These are phyloP conservation scores for Galaxias olidus DNA, from an alignment of 2,797 vertebrate genomes.

Conservation along the genomic window DNA sequence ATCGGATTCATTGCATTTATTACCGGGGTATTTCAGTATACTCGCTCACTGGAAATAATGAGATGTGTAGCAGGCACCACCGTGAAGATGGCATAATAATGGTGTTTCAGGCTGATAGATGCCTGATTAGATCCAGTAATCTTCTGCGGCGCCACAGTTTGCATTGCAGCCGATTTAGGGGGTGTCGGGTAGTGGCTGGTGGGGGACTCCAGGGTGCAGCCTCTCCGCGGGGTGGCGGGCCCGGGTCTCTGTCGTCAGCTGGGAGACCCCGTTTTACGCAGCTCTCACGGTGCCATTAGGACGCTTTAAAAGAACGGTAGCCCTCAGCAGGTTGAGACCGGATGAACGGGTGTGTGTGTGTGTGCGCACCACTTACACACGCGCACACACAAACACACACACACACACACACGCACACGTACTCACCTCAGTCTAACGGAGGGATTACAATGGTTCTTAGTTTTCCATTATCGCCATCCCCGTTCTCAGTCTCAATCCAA, in stretches of 20 bases:
- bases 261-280: slow-evolving; percentile 41
- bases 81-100: slow-evolving; percentile 50
- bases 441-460: slow-evolving; percentile 28
- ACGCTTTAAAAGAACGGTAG: slow-evolving; percentile 28
- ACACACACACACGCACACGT: not conserved
- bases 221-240: not conserved
- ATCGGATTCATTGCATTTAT: slow-evolving; percentile 65
- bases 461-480: slow-evolving; percentile 12
- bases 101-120: slow-evolving; percentile 57
- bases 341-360: no score
- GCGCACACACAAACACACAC: not conserved
- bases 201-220: not conserved
- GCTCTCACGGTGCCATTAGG: slow-evolving; percentile 37
- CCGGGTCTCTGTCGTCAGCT: slow-evolving; percentile 46
- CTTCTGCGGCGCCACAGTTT: slow-evolving; percentile 44
- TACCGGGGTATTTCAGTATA: slow-evolving; percentile 51
- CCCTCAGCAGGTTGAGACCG: not conserved
- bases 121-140: slow-evolving; percentile 58
- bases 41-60: slow-evolving; percentile 47
- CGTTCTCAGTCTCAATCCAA: not conserved
- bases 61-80: slow-evolving; percentile 23
- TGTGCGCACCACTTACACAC: not conserved
- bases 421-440: slow-evolving; percentile 15
- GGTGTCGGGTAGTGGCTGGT: not conserved
- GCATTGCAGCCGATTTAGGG: slow-evolving; percentile 38